Percentiles rank a stretch among this genome's conserved stretches.
Conservation (phyloP, 1,140 invertebrate species). For the Diuraphis noxia region DNA sequence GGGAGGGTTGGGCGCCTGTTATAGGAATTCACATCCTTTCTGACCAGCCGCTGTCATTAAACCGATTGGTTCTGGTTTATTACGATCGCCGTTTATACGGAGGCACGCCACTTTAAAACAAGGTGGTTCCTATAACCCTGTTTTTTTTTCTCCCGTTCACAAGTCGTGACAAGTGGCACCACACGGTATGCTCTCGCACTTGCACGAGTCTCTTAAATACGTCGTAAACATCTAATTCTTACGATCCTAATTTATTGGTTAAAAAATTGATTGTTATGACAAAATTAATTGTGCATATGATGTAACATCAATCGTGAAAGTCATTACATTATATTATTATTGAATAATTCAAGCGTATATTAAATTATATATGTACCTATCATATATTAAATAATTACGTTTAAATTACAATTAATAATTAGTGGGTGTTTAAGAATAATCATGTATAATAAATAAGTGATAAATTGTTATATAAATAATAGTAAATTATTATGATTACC, state of each 20-base stretch:
- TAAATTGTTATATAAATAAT: not conserved
- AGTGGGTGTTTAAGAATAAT: not conserved
- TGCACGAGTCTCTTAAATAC: not conserved
- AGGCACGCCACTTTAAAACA: not conserved
- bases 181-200: not conserved
- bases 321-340: not conserved
- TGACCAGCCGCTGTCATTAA: constrained; percentile 9
- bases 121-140: not conserved
- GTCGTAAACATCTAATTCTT: not conserved
- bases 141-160: not conserved
- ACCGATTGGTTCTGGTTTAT: constrained; percentile 50
- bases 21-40: constrained; percentile 39
- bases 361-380: not conserved
- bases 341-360: not conserved
- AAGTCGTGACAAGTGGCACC: not conserved
- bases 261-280: not conserved
- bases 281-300: not conserved
- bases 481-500: not conserved
- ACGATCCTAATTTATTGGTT: not conserved
- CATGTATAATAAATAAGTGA: not conserved
- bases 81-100: constrained; percentile 37
- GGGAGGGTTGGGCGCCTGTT: constrained; percentile 12
- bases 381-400: not conserved
- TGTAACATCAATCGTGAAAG: not conserved
- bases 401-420: not conserved